Base-by-base conservation (phyloP, 2,888 invertebrate species). In the Oscheius onirici region DNA sequence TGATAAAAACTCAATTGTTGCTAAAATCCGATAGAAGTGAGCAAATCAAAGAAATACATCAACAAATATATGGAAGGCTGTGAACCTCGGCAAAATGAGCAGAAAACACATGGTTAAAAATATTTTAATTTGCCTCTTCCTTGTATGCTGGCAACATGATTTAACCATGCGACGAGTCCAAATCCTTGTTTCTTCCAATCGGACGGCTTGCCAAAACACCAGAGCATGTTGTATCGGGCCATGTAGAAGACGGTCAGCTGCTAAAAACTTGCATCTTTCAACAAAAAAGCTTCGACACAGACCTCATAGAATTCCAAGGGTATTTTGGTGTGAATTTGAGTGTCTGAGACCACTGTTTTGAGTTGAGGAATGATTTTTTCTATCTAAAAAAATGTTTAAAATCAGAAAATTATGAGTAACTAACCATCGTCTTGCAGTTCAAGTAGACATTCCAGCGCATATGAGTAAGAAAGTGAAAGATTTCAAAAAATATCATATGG, bases 221-320 rank as follows among this genome's bases (percentile, higher is more conserved):
- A 61, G 20, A 61, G 10, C 22, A 22, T 22, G 28, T 61, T 11
- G 41, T 61, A 61, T 6, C 44, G 15, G 10, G 61, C 61, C 44
- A 61, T 43, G 28, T 61, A 61, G 43, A 13, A 24, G 20, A 43
- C 43, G 10, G 17, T n/a, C 22, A 61, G 46, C 43, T 44, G 43
- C 61, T 61, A 46, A 61, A 61, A 24, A 22, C 8, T 51, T 51
- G n/a, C n/a, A 51, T 51, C n/a, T 20, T 10, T 11, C 6, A 58
- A 40, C 41, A 40, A 60, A 60, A 11, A 20, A 11, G 20, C 8
- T 28, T 3, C 15, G 17, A 3, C 6, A 28, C 5, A 26, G 15
- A 44, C 61, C 22, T 43, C 44, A 44, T 17, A 8, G 22, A 44
- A 46, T 2, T 11, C 5, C 8, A 24, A 1, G 28, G 44, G 61